Evolutionary conservation across 2,888 invertebrate genomes (phyloP), one percentile per base, ranked within the genome.

Genomic region (Cylloceria caligata): DNA sequence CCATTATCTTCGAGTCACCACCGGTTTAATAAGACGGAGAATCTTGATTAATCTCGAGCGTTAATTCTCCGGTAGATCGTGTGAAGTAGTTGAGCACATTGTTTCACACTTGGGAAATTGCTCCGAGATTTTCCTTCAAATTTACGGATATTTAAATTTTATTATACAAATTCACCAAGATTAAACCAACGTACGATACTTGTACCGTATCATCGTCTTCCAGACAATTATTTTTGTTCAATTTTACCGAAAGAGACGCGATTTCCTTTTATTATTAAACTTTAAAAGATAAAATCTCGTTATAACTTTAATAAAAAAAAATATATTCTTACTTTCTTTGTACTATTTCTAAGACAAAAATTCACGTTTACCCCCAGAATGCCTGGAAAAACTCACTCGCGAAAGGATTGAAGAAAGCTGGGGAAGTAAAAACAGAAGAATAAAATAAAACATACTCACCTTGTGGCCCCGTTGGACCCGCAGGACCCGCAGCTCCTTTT

Each of bases 391-490:
- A 30, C 30, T 30, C 5, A 30, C 3, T 5, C 30, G 30, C 30
- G 30, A 30, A 5, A 4, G n/a, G 49, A 11, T 3, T 13, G n/a
- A 3, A 11, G n/a, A 3, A 24, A 21, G 19, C 2, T 21, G 49
- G 7, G n/a, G 49, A 27, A 24, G 55, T 11, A 11, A 30, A 27
- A 30, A 7, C 30, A 13, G n/a, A 27, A 3, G 1, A n/a, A 30
- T 16, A 16, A 36, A 60, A 9, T 19, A 19, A 36, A 21, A 36
- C 36, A 13, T 36, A 87, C 91, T 92, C 88, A 95, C 96, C 96
- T 89, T 95, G 94, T 9, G 95, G 94, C 5, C 97, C 97, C 83
- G 94, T 94, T 1, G 95, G 95, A 11, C 98, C 98, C 4, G 95
- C 94, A 0, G 96, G 95, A 55, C 97, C 97, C 72, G 94, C 93